Evolutionary conservation across 2,888 invertebrate genomes (phyloP).

Genomic region (Temnothorax ravouxi): DNA sequence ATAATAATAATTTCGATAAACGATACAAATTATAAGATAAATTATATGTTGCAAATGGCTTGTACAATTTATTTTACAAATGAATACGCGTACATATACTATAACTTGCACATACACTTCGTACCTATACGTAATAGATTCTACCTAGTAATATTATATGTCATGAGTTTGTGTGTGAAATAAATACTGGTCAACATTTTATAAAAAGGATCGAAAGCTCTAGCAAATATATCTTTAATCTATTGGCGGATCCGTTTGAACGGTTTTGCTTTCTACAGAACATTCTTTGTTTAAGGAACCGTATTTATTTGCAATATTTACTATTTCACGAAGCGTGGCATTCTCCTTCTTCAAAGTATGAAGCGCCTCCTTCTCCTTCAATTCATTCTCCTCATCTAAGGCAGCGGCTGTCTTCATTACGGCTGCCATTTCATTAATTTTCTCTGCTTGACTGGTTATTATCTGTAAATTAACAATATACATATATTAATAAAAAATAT

Average conservation of each 20-base stretch:
- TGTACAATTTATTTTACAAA: slow-evolving; percentile 59
- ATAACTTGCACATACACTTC: slow-evolving; percentile 59
- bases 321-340: slow-evolving; percentile 94
- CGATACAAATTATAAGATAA: slow-evolving; percentile 37
- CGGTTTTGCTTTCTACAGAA: slow-evolving; percentile 91
- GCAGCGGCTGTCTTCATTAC: slow-evolving; percentile 96
- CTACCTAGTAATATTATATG: slow-evolving; percentile 44
- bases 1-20: slow-evolving; percentile 4
- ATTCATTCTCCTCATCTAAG: slow-evolving; percentile 92
- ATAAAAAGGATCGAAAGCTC: slow-evolving; percentile 53
- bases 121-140: slow-evolving; percentile 56
- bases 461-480: slow-evolving; percentile 85
- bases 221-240: slow-evolving; percentile 68
- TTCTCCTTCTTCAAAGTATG: slow-evolving; percentile 94
- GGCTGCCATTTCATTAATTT: slow-evolving; percentile 98
- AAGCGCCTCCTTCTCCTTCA: slow-evolving; percentile 91
- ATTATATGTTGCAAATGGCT: slow-evolving; percentile 42
- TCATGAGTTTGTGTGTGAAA: slow-evolving; percentile 60
- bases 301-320: slow-evolving; percentile 93
- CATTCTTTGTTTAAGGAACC: slow-evolving; percentile 88
- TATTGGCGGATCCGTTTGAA: slow-evolving; percentile 90
- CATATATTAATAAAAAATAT: neutral
- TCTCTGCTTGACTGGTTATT: slow-evolving; percentile 92
- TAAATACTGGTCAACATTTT: slow-evolving; percentile 69
- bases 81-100: slow-evolving; percentile 42